phyloP scores from a whole-genome alignment of 1,140 invertebrate species.

The Papilio polytes region DNA sequence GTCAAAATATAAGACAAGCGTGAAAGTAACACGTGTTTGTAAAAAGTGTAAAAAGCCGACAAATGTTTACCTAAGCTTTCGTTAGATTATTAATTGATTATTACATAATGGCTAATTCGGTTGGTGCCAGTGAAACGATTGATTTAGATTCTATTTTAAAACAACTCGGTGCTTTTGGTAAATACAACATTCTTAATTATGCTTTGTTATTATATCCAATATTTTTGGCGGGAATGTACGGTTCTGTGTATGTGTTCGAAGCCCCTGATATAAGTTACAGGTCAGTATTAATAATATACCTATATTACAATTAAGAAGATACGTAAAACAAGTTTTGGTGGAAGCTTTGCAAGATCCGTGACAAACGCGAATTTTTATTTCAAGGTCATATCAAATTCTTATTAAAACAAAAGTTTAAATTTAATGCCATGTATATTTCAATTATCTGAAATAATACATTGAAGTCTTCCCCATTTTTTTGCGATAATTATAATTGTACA shows the following conservation, averaged over 20 bases:
- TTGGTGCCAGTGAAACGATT: conserved; percentile 47
- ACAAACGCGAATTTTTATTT: not conserved
- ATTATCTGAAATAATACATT: too few species aligned
- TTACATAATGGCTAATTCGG: conserved; percentile 57
- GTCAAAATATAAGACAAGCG: conserved; percentile 46
- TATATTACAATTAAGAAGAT: not conserved
- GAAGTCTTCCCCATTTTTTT: too few species aligned
- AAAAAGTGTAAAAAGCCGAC: not conserved
- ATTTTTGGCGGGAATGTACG: conserved; percentile 77
- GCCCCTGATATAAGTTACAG: conserved; percentile 72
- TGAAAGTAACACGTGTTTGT: conserved; percentile 33
- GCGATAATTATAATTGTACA: too few species aligned
- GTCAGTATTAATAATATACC: conserved; percentile 52
- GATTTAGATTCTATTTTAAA: conserved; percentile 64
- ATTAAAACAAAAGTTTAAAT: not conserved
- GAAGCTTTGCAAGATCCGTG: not conserved
- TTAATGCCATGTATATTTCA: not conserved
- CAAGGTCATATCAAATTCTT: not conserved
- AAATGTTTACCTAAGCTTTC: conserved; percentile 30
- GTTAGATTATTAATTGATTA: conserved; percentile 35
- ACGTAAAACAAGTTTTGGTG: not conserved
- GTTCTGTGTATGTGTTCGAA: conserved; percentile 73
- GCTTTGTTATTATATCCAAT: conserved; percentile 70
- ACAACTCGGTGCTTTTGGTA: conserved; percentile 70
- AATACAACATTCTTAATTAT: conserved; percentile 76